Conservation (phyloP, 2,797 vertebrate species). For the Knipowitschia caucasica region DNA sequence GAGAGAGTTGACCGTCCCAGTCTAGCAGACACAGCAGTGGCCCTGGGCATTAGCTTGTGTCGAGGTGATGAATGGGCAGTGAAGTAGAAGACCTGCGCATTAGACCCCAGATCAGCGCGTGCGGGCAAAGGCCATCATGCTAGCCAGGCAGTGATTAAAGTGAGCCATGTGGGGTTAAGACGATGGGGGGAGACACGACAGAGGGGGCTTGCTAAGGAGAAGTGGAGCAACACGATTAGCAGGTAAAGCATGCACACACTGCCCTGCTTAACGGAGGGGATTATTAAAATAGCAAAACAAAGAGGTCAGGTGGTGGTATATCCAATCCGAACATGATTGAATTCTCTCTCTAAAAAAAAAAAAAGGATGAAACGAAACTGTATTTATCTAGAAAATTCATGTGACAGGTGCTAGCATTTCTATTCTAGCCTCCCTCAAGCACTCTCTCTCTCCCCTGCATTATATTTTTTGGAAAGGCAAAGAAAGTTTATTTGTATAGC, state of each 20-base stretch:
- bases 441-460: background rate
- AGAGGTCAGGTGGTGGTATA: background rate
- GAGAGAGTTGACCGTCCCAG: slow-evolving; percentile 23
- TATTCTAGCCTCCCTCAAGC: no score
- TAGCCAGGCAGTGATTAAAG: slow-evolving; percentile 45
- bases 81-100: slow-evolving; percentile 14
- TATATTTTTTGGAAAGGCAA: no score
- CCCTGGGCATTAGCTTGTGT: slow-evolving; percentile 49
- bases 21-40: slow-evolving; percentile 21
- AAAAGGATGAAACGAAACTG: no score
- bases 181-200: slow-evolving; percentile 14
- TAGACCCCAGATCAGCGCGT: slow-evolving; percentile 8
- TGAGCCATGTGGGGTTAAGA: slow-evolving; percentile 35
- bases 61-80: slow-evolving; percentile 54
- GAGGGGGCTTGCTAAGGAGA: slow-evolving; percentile 11
- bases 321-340: background rate
- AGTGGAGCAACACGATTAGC: slow-evolving; percentile 28
- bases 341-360: no score
- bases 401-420: no score
- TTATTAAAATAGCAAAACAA: background rate
- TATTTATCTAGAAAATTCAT: no score
- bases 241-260: slow-evolving; percentile 18
- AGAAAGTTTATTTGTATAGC: no score
- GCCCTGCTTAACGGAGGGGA: background rate
- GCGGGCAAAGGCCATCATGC: slow-evolving; percentile 32